Evolutionary conservation across 1,140 invertebrate species (phyloP).

Genomic region (Latrodectus geometricus): DNA sequence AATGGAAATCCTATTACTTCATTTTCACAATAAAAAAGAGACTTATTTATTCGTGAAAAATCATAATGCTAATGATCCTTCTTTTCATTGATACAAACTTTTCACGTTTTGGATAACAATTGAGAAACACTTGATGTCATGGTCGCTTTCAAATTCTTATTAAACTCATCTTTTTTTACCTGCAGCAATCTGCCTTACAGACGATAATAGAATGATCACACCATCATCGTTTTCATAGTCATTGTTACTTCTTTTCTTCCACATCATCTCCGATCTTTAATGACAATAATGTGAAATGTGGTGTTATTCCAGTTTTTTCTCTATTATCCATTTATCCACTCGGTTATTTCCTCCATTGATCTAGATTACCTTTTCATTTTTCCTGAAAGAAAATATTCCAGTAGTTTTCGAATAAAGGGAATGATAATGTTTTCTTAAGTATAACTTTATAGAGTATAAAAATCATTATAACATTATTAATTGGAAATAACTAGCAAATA

Average conservation of each 20-base stretch:
- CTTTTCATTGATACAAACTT: not conserved
- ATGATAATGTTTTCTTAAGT: too few relatives aligned
- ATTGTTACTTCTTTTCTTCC: not conserved
- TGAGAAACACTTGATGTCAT: not conserved
- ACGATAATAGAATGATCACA: not conserved
- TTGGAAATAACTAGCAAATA: too few relatives aligned
- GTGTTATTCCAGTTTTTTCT: not conserved
- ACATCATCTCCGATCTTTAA: not conserved
- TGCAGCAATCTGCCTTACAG: not conserved
- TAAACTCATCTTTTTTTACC: not conserved
- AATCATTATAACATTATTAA: too few relatives aligned
- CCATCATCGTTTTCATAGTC: not conserved
- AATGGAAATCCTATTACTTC: too few relatives aligned
- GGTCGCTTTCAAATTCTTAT: not conserved
- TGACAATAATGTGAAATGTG: not conserved
- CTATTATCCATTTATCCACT: not conserved
- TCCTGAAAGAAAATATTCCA: not conserved
- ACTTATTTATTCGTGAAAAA: not conserved
- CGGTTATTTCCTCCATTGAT: not conserved
- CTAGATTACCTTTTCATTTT: not conserved
- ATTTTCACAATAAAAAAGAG: not conserved
- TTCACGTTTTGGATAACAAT: not conserved
- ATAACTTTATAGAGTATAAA: too few relatives aligned
- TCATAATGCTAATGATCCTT: not conserved
- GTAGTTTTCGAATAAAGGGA: too few relatives aligned